Evolutionary conservation across 2,113 vertebrate genomes (phyloP).

Genomic region (Tenrec ecaudatus): DNA sequence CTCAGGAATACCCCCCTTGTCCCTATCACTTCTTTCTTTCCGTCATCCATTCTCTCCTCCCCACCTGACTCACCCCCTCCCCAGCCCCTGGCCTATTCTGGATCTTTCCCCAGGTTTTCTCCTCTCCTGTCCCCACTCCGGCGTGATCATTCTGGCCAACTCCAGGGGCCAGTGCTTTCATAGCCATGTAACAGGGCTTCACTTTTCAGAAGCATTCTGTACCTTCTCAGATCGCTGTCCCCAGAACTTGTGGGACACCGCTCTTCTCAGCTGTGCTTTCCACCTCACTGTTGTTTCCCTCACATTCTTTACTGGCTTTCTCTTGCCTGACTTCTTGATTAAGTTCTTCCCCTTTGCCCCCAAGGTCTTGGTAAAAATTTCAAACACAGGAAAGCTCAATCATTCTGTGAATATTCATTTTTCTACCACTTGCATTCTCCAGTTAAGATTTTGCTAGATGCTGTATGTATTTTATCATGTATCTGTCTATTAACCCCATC

Average conservation of each 20-base stretch:
- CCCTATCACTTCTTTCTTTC: background rate
- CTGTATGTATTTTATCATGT: background rate
- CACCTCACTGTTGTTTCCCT: background rate
- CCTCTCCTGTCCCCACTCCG: background rate
- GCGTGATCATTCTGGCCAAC: background rate
- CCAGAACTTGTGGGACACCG: background rate
- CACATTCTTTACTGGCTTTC: background rate
- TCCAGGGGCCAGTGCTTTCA: too few relatives aligned
- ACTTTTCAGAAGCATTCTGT: background rate
- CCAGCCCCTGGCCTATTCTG: background rate
- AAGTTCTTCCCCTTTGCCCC: too few relatives aligned
- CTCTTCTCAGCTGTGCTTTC: background rate
- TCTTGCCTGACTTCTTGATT: background rate
- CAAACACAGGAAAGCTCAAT: constrained; percentile 25
- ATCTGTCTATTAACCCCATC: background rate
- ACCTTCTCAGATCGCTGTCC: background rate
- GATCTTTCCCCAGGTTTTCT: background rate
- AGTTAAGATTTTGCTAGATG: background rate
- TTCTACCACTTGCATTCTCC: background rate
- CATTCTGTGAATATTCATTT: background rate
- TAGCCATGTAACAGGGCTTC: background rate
- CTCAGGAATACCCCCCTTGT: background rate
- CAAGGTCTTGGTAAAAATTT: constrained; percentile 38
- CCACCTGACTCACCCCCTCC: background rate
- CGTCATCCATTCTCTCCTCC: background rate